A percentile compares a stretch with the other conserved stretches of the same genome.
These are phyloP conservation scores for Hypocryptadius cinnamomeus DNA, from an alignment of 2,113 vertebrate species.

Conservation along the genomic window DNA sequence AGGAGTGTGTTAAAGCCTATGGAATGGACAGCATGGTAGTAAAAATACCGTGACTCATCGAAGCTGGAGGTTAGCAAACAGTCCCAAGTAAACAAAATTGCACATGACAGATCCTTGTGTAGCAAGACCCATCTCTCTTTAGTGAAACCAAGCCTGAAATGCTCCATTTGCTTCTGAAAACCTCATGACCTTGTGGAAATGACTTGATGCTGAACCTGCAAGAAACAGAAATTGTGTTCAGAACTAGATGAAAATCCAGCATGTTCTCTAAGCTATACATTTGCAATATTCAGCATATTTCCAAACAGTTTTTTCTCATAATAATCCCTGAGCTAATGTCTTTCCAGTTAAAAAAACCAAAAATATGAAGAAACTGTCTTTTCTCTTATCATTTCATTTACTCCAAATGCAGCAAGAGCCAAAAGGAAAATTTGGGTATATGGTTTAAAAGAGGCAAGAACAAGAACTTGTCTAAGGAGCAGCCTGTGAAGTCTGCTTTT, in stretches of 20 bases:
- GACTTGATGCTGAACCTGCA: background rate
- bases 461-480: background rate
- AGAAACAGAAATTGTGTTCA: background rate
- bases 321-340: background rate
- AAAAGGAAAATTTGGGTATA: background rate
- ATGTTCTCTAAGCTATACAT: background rate
- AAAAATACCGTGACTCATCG: slow-evolving; percentile 40
- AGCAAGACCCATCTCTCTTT: background rate
- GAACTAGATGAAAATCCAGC: background rate
- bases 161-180: background rate
- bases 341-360: background rate
- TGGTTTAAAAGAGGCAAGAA: background rate
- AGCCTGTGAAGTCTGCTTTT: background rate
- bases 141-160: background rate
- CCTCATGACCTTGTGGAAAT: background rate
- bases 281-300: background rate
- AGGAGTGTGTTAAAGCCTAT: slow-evolving; percentile 27
- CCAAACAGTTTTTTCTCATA: background rate
- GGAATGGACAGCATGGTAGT: slow-evolving; percentile 36
- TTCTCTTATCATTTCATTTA: background rate
- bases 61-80: slow-evolving; percentile 36
- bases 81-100: slow-evolving; percentile 26
- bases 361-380: background rate
- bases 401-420: background rate
- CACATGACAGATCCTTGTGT: background rate